Evolutionary conservation across 2,113 vertebrate genomes (phyloP).

Genomic region (Lonchura striata): DNA sequence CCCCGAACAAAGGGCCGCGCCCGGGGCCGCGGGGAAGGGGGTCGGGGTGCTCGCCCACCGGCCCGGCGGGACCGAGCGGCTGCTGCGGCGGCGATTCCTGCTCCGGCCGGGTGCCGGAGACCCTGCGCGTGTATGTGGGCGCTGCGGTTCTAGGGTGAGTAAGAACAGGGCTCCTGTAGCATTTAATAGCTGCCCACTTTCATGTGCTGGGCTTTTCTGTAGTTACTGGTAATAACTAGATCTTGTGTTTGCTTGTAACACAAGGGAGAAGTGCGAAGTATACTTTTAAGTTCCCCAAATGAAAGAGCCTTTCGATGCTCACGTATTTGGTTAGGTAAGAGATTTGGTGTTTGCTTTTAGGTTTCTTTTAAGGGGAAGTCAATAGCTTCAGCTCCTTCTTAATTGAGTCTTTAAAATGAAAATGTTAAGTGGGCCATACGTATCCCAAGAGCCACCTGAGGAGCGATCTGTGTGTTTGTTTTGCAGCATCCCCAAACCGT

Average conservation of each 20-base stretch:
- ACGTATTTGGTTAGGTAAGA: background rate
- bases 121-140: too few species aligned
- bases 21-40: background rate
- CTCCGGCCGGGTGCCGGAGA: background rate
- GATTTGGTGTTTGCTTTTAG: background rate
- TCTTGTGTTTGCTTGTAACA: background rate
- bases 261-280: background rate
- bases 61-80: background rate
- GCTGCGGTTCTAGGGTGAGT: background rate
- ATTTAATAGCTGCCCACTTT: background rate
- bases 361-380: background rate
- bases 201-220: background rate
- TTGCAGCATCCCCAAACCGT: background rate
- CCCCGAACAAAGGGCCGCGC: background rate
- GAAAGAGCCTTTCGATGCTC: background rate
- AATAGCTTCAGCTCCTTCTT: background rate
- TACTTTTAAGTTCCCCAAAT: background rate
- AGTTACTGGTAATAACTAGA: background rate
- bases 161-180: background rate
- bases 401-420: background rate
- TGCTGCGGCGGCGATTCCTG: background rate
- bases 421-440: background rate
- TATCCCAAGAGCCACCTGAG: background rate
- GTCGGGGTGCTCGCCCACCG: background rate
- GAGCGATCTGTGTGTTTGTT: background rate